A percentile compares a stretch with the other conserved stretches of the same genome.
phyloP scores from a whole-genome alignment of 2,888 invertebrate genomes.

The Chaitophorus viminalis region DNA sequence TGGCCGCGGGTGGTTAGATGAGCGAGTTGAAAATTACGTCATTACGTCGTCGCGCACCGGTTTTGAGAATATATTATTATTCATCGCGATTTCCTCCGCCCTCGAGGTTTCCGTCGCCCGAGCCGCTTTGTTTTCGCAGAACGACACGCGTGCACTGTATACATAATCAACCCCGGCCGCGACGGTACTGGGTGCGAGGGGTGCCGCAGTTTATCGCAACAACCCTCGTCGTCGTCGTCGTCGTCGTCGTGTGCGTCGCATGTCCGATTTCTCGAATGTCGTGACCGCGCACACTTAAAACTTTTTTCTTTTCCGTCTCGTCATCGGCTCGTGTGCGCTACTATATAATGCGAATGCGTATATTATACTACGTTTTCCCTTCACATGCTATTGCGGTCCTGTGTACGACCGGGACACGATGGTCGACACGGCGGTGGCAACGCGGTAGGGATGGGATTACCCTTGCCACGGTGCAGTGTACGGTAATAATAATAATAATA shows the following conservation, averaged over 20 bases:
- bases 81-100: background rate
- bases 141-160: background rate
- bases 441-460: background rate
- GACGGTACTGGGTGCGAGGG: background rate
- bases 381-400: background rate
- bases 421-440: background rate
- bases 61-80: background rate
- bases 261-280: conserved; percentile 55
- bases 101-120: background rate
- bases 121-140: background rate
- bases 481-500: background rate
- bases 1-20: no score
- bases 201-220: background rate
- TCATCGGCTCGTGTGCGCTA: conserved; percentile 40
- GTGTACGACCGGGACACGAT: background rate
- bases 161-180: conserved; percentile 37
- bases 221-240: no score
- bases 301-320: conserved; percentile 1
- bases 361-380: background rate
- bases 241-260: conserved; percentile 27
- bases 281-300: conserved; percentile 53
- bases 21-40: background rate
- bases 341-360: no score
- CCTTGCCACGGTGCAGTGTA: background rate
- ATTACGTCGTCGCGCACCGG: no score